Evolutionary conservation across 2,113 vertebrate genomes (phyloP).

Genomic region (Menura novaehollandiae): DNA sequence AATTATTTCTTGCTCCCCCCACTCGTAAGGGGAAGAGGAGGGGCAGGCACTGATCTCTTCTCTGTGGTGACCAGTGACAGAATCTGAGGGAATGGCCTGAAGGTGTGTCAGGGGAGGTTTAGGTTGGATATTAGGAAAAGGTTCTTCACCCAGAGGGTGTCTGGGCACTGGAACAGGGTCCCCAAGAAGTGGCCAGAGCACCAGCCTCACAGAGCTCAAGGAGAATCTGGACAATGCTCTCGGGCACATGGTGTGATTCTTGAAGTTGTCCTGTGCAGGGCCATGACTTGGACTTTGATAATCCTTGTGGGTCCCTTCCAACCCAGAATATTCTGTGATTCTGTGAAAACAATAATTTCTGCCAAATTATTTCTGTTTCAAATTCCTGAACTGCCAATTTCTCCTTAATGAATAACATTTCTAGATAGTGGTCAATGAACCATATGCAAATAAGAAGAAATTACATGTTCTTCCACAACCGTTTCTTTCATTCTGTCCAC

Average conservation of each 20-base stretch:
- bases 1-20: background rate
- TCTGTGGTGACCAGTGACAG: background rate
- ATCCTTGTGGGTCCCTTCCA: background rate
- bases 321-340: background rate
- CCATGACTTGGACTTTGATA: background rate
- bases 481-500: background rate
- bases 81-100: rapidly evolving
- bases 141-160: background rate
- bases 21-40: rapidly evolving
- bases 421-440: background rate
- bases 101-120: rapidly evolving
- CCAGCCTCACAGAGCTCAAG: too few relatives aligned
- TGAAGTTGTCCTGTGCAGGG: background rate
- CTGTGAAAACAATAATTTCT: background rate
- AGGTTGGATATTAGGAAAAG: background rate
- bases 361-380: background rate
- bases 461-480: background rate
- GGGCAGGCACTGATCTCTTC: background rate
- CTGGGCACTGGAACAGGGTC: background rate
- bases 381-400: background rate
- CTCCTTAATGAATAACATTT: background rate
- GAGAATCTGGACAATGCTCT: background rate
- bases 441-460: background rate
- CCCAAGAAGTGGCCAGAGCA: background rate
- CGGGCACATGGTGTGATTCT: background rate